phyloP scores from a whole-genome alignment of 2,113 vertebrate species.

The Verasper variegatus region DNA sequence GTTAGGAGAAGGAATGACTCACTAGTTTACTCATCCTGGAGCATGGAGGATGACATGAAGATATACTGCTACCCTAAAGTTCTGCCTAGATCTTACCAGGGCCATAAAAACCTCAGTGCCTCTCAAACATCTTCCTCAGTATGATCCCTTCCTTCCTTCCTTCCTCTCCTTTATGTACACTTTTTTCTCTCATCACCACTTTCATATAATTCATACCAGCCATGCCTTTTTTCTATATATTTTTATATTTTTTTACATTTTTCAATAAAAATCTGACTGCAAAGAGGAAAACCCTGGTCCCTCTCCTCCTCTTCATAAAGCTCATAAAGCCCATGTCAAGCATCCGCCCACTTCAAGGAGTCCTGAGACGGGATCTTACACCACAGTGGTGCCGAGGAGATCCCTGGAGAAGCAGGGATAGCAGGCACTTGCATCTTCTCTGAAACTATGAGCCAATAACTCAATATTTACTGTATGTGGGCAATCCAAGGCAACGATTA shows the following conservation, averaged over 20 bases:
- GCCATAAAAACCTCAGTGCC: not conserved
- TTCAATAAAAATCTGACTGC: conserved; percentile 47
- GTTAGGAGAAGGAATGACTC: not conserved
- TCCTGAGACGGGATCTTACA: conserved; percentile 66
- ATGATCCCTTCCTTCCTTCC: not conserved
- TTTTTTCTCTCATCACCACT: conserved; percentile 8
- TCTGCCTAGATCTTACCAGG: not conserved
- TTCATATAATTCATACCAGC: conserved; percentile 16
- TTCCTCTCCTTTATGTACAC: not conserved
- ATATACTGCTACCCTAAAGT: not conserved
- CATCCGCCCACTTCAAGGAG: conserved; percentile 67
- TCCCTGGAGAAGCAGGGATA: conserved; percentile 58
- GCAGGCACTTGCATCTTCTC: conserved; percentile 59
- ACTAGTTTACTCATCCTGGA: not conserved
- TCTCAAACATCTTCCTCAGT: not conserved
- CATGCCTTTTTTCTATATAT: conserved; percentile 16
- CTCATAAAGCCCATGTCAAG: conserved; percentile 75
- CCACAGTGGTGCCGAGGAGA: conserved; percentile 53
- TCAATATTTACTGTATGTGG: conserved; percentile 70
- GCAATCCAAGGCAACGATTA: conserved; percentile 60
- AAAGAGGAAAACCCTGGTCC: conserved; percentile 62
- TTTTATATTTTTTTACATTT: conserved; percentile 13
- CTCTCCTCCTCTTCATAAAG: conserved; percentile 72
- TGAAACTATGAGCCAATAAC: conserved; percentile 63
- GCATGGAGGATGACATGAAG: not conserved